Evolutionary conservation across 1,140 invertebrate species (phyloP).

Genomic region (Nasonia vitripennis): DNA sequence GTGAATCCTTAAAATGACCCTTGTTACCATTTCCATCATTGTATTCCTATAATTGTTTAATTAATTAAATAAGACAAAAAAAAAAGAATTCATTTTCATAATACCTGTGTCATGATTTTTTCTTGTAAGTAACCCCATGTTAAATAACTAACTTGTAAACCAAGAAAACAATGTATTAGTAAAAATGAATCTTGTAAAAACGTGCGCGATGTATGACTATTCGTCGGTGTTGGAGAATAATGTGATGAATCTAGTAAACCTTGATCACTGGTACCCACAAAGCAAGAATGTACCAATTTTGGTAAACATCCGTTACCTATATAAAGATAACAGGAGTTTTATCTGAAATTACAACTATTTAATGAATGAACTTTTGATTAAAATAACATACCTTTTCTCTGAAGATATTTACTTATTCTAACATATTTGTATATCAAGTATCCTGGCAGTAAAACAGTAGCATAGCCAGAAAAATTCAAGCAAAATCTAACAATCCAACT

Average conservation of each 20-base stretch:
- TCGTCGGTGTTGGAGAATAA: conserved; percentile 61
- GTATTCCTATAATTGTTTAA: conserved; percentile 79
- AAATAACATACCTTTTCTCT: conserved; percentile 81
- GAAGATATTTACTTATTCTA: conserved; percentile 86
- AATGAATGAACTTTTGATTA: background rate
- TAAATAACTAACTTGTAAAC: conserved; percentile 92
- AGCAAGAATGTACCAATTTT: conserved; percentile 78
- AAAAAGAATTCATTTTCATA: conserved; percentile 12
- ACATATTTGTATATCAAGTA: conserved; percentile 91
- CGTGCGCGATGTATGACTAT: conserved; percentile 66
- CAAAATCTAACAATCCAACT: conserved; percentile 86
- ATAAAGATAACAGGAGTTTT: conserved; percentile 27
- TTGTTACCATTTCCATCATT: conserved; percentile 77
- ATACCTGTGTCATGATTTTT: conserved; percentile 91
- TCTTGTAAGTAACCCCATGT: conserved; percentile 97
- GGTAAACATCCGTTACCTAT: conserved; percentile 77
- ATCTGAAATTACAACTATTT: conserved; percentile 30
- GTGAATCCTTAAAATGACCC: conserved; percentile 91
- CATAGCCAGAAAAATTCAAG: conserved; percentile 92
- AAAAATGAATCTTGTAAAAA: conserved; percentile 77
- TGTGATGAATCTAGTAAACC: conserved; percentile 67
- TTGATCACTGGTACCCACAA: conserved; percentile 77
- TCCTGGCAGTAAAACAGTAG: conserved; percentile 90
- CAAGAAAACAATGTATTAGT: conserved; percentile 88
- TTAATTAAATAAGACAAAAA: background rate